phyloP scores from a whole-genome alignment of 2,797 vertebrate species.

The Artibeus jamaicensis region DNA sequence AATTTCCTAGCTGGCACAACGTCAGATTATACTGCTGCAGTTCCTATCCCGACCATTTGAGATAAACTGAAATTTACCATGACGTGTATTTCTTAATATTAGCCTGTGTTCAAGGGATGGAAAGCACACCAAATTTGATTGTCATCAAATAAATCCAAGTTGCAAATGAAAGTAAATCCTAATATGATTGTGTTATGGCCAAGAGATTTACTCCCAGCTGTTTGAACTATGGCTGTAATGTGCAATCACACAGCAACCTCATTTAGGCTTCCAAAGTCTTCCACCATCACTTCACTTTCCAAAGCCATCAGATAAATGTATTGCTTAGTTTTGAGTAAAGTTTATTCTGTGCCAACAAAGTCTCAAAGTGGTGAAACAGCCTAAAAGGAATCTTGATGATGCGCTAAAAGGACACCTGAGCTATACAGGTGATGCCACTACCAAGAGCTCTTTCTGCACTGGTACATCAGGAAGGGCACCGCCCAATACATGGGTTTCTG shows the following conservation, averaged over 20 bases:
- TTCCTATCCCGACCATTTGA: neutral
- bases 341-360: neutral
- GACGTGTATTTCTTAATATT: neutral
- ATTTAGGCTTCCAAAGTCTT: neutral
- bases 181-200: neutral
- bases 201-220: neutral
- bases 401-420: neutral
- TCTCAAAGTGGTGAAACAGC: neutral
- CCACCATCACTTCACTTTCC: constrained; percentile 4
- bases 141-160: constrained; percentile 36
- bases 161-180: constrained; percentile 9
- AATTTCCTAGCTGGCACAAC: neutral
- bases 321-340: constrained; percentile 4
- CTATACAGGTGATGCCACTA: neutral
- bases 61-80: constrained; percentile 24
- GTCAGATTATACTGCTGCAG: constrained; percentile 3
- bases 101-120: neutral
- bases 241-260: neutral
- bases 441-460: neutral
- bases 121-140: neutral
- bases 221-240: neutral
- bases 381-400: neutral
- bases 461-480: neutral
- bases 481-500: neutral
- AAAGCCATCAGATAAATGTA: constrained; percentile 25